Evolutionary conservation across 2,113 vertebrate species (phyloP).

Genomic region (Leucosticte australis): DNA sequence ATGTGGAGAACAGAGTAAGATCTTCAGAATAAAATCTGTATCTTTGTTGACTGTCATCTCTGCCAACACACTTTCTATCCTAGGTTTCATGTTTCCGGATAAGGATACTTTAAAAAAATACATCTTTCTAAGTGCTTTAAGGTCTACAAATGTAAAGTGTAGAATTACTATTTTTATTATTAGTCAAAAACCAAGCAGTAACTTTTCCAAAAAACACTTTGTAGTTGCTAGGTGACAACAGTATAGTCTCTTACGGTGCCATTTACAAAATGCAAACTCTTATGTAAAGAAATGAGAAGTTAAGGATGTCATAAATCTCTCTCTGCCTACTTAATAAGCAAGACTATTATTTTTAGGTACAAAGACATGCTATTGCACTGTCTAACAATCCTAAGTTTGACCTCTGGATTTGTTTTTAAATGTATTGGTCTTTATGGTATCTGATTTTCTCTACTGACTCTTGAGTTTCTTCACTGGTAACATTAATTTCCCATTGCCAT

Average conservation of each 20-base stretch:
- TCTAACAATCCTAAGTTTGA: neutral
- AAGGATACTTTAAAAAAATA: neutral
- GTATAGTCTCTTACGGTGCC: neutral
- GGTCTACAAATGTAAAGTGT: neutral
- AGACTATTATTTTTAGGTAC: neutral
- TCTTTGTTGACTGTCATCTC: neutral
- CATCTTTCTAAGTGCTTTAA: neutral
- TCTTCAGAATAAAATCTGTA: neutral
- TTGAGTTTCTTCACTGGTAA: neutral
- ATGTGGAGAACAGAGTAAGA: neutral
- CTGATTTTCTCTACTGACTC: neutral
- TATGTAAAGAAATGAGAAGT: conserved; percentile 15
- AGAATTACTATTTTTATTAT: neutral
- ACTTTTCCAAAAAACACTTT: neutral
- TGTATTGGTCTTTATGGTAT: neutral
- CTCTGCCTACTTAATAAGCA: neutral
- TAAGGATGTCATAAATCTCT: neutral
- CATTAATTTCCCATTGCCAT: neutral
- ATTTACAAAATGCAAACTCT: conserved; percentile 10
- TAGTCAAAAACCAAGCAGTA: neutral
- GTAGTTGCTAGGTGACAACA: conserved; percentile 42
- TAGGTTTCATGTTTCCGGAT: neutral
- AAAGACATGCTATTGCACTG: neutral
- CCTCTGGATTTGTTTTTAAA: neutral
- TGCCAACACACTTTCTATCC: neutral